phyloP scores from a whole-genome alignment of 1,140 invertebrate genomes.

The Drosophila prosaltans region DNA sequence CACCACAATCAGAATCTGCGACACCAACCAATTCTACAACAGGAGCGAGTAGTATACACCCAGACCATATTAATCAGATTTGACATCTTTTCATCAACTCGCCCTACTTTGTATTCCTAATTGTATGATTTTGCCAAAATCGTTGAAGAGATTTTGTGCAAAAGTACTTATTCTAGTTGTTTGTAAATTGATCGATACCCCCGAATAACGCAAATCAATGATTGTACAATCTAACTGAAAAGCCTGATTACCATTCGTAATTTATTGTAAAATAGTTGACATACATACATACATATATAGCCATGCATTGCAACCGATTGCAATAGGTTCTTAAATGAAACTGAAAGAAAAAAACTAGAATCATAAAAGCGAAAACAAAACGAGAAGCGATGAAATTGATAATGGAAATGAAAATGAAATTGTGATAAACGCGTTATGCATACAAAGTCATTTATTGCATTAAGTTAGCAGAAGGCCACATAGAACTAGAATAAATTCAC shows the following conservation, averaged over 20 bases:
- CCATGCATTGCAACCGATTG: slow-evolving; percentile 34
- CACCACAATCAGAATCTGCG: slow-evolving; percentile 18
- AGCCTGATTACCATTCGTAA: slow-evolving; percentile 71
- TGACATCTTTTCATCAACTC: slow-evolving; percentile 59
- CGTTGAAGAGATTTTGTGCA: slow-evolving; percentile 30
- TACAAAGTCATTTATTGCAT: slow-evolving; percentile 73
- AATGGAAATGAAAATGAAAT: slow-evolving; percentile 69
- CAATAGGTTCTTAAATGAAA: slow-evolving; percentile 25
- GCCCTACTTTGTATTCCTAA: slow-evolving; percentile 40
- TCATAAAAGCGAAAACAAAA: slow-evolving; percentile 27
- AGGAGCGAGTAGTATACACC: slow-evolving; percentile 1
- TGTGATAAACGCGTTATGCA: slow-evolving; percentile 71
- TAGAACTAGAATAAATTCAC: slow-evolving; percentile 35
- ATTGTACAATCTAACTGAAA: slow-evolving; percentile 39
- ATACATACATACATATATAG: slow-evolving; percentile 44
- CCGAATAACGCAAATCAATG: slow-evolving; percentile 50
- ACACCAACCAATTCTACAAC: neutral
- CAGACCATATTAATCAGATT: slow-evolving; percentile 41
- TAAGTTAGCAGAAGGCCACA: slow-evolving; percentile 63
- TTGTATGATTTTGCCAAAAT: slow-evolving; percentile 52
- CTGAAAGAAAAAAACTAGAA: slow-evolving; percentile 16
- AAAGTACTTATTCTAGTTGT: slow-evolving; percentile 9
- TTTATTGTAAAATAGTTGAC: slow-evolving; percentile 64
- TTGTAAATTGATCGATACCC: slow-evolving; percentile 15
- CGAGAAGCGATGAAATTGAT: slow-evolving; percentile 34